Percentiles rank a stretch among this genome's conserved stretches.
phyloP scores from a whole-genome alignment of 2,797 vertebrate species.

The Melopsittacus undulatus region DNA sequence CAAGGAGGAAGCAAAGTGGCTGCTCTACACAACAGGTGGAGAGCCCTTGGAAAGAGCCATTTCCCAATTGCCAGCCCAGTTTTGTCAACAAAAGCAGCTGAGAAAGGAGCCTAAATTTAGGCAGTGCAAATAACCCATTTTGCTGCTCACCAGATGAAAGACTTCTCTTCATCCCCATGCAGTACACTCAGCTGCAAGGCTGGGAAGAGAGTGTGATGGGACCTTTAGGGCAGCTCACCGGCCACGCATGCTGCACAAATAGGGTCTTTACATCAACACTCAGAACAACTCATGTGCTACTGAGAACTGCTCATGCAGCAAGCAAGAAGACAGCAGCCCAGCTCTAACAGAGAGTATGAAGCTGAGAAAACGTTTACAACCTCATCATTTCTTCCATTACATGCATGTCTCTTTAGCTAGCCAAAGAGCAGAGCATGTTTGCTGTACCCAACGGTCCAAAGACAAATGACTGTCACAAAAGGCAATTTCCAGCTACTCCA shows the following conservation, averaged over 20 bases:
- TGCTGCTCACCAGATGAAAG: neutral
- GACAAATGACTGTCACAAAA: constrained; percentile 4
- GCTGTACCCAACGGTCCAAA: neutral
- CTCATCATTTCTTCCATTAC: constrained; percentile 47
- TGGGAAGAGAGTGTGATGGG: fast-evolving
- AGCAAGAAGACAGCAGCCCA: neutral
- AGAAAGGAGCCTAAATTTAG: neutral
- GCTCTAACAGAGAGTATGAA: neutral
- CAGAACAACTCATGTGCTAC: fast-evolving
- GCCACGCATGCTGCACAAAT: neutral
- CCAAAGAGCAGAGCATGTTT: neutral
- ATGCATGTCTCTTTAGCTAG: neutral
- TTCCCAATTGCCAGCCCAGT: neutral
- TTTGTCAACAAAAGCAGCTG: constrained; percentile 2
- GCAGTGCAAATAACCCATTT: neutral
- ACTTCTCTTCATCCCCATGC: neutral
- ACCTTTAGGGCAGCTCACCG: neutral
- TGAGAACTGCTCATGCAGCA: neutral
- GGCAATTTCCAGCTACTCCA: neutral
- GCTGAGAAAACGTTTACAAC: neutral
- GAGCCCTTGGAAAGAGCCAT: neutral
- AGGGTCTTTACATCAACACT: neutral
- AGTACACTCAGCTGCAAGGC: neutral
- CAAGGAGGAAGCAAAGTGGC: neutral
- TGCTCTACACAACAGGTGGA: neutral